Conservation (phyloP, 2,113 vertebrate genomes). For the Takifugu bimaculatus region DNA sequence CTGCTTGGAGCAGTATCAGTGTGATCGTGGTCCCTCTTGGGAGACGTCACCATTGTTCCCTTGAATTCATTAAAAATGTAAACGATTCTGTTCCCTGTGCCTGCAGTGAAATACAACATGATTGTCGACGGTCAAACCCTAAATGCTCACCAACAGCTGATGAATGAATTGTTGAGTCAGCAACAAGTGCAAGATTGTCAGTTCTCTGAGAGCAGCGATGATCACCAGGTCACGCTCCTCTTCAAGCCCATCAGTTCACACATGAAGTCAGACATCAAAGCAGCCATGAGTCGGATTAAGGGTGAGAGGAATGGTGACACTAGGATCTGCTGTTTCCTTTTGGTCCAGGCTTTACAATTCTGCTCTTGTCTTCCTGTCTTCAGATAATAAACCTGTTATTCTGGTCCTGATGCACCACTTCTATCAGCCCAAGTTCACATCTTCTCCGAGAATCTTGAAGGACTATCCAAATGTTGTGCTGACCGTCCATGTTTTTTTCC, state of each 20-base stretch:
- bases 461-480: accelerated
- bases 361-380: conserved; percentile 12
- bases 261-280: not conserved
- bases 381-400: conserved; percentile 38
- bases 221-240: conserved; percentile 13
- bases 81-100: not conserved
- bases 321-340: not conserved
- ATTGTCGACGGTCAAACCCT: conserved; percentile 25
- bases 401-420: conserved; percentile 47
- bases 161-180: not conserved
- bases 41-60: too few relatives aligned
- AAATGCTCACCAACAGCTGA: not conserved
- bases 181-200: accelerated
- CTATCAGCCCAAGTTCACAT: accelerated
- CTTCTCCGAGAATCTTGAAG: accelerated
- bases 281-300: conserved; percentile 2
- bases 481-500: conserved; percentile 35
- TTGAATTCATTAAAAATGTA: too few relatives aligned
- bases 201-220: accelerated
- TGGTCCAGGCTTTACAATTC: not conserved
- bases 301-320: conserved; percentile 20
- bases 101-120: conserved; percentile 16
- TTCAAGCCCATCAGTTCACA: conserved; percentile 51
- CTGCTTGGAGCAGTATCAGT: too few relatives aligned
- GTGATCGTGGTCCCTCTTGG: too few relatives aligned